phyloP scores from a whole-genome alignment of 2,888 invertebrate species.

The Caenorhabditis auriculariae region DNA sequence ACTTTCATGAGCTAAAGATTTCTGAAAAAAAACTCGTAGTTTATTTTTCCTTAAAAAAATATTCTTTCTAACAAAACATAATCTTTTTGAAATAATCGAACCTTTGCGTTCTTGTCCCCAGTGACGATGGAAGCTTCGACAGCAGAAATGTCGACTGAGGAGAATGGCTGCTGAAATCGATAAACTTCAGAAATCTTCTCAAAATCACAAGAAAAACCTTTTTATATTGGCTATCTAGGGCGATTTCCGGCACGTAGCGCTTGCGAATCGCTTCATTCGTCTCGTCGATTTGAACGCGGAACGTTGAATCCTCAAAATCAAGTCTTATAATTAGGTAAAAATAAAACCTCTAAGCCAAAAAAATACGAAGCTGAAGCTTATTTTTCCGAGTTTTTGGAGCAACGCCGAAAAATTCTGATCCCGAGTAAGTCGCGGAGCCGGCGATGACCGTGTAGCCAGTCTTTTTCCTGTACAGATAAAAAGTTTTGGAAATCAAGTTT shows the following conservation, averaged over 20 bases:
- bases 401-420: not conserved
- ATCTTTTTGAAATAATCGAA: constrained; percentile 1
- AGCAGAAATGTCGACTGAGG: constrained; percentile 19
- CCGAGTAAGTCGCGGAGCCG: not conserved
- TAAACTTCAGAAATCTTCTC: constrained; percentile 5
- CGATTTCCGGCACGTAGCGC: constrained; percentile 36
- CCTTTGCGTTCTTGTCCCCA: constrained; percentile 32
- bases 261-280: constrained; percentile 32
- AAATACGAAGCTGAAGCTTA: not conserved
- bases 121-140: constrained; percentile 18
- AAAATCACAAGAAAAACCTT: constrained; percentile 2
- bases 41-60: no score
- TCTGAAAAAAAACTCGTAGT: no score
- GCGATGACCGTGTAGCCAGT: constrained; percentile 48
- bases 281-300: constrained; percentile 47
- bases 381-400: no score
- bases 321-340: not conserved
- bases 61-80: no score
- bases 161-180: constrained; percentile 19
- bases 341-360: not conserved
- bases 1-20: no score
- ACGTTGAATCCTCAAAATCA: constrained; percentile 21
- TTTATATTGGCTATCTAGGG: constrained; percentile 28
- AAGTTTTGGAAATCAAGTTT: constrained; percentile 1
- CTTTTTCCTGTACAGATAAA: not conserved